A percentile compares a stretch with the other conserved stretches of the same genome.
Evolutionary conservation across 2,888 invertebrate species (phyloP).

Genomic region (Eupithecia pulchellata): DNA sequence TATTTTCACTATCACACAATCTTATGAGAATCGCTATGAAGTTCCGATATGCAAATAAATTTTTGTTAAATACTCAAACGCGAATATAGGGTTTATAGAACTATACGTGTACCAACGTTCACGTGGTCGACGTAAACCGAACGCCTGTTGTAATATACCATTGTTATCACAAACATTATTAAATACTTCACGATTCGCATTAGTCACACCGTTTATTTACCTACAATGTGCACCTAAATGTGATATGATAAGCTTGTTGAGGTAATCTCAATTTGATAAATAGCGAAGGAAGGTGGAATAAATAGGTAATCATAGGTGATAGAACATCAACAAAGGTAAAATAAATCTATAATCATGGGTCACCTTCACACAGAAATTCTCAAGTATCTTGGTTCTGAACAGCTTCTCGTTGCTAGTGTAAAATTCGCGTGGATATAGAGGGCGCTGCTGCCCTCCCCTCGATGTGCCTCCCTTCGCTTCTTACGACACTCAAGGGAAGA

Average conservation of each 20-base stretch:
- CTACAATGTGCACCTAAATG: background rate
- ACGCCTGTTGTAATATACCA: background rate
- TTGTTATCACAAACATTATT: constrained; percentile 6
- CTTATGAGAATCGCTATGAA: background rate
- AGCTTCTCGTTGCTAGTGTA: no score
- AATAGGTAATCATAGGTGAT: background rate
- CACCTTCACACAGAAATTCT: no score
- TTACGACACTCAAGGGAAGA: no score
- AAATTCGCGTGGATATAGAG: no score
- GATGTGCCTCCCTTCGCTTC: no score
- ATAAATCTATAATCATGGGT: no score
- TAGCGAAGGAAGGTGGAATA: background rate
- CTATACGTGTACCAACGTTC: background rate
- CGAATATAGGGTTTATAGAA: background rate
- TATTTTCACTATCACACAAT: background rate
- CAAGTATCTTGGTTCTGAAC: background rate
- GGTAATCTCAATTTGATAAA: background rate
- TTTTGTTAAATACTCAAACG: no score
- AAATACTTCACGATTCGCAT: background rate
- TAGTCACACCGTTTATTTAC: constrained; percentile 3
- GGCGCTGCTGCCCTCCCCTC: no score
- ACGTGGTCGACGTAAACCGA: background rate
- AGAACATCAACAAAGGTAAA: background rate
- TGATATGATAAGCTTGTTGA: constrained; percentile 4
- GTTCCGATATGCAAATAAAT: background rate